Conservation (phyloP, 2,888 invertebrate genomes). For the Plemyria rubiginata region DNA sequence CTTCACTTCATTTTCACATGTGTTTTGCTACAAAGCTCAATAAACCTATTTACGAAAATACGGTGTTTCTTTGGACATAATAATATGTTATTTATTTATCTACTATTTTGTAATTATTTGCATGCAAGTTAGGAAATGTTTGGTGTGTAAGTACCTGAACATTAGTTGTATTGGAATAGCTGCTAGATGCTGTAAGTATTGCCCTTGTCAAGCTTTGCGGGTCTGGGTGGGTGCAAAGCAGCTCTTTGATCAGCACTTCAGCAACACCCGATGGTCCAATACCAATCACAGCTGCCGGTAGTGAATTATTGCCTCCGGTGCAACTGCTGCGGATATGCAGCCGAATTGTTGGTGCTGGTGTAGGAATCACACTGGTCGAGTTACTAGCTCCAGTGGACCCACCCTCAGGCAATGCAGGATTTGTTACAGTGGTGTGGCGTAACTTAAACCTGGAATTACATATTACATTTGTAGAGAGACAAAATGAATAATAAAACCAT, state of each 20-base stretch:
- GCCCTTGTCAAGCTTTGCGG: conserved; percentile 82
- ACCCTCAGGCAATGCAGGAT: conserved; percentile 78
- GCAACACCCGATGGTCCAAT: conserved; percentile 70
- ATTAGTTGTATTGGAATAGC: conserved; percentile 74
- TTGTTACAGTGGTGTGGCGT: conserved; percentile 76
- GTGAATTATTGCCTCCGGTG: conserved; percentile 66
- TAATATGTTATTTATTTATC: too few species aligned
- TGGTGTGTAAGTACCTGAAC: conserved; percentile 61
- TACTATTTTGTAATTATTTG: neutral
- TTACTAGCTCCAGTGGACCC: conserved; percentile 74
- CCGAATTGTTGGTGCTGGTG: conserved; percentile 61
- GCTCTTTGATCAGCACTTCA: conserved; percentile 71
- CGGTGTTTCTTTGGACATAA: too few species aligned
- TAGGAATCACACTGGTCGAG: conserved; percentile 57
- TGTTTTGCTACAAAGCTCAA: too few species aligned
- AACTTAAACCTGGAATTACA: conserved; percentile 77
- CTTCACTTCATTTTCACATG: too few species aligned
- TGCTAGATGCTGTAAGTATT: conserved; percentile 82
- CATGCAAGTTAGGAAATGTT: neutral
- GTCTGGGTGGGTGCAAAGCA: conserved; percentile 77
- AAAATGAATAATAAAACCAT: neutral
- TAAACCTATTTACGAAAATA: too few species aligned
- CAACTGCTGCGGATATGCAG: conserved; percentile 69
- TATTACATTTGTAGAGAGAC: neutral
- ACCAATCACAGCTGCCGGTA: conserved; percentile 66